phyloP scores from a whole-genome alignment of 2,797 vertebrate species.

The Synanceia verrucosa region DNA sequence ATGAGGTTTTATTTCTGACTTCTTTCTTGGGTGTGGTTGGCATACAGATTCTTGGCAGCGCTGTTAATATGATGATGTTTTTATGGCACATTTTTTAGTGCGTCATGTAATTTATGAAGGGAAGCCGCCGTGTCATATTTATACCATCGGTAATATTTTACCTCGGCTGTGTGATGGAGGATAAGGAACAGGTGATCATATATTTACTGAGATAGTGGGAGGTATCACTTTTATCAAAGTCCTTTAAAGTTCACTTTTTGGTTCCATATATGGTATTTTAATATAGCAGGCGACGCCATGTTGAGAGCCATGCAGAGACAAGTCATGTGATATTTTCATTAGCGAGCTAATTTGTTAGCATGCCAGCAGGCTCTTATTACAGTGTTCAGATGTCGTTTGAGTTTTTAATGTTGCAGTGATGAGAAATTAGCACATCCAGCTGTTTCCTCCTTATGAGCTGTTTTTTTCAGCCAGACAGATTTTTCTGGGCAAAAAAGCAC shows the following conservation, averaged over 20 bases:
- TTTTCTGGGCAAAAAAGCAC: too few relatives aligned
- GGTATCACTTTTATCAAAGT: constrained; percentile 4
- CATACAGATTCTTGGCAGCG: constrained; percentile 4
- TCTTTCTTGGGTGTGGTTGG: not conserved
- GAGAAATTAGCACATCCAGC: not conserved
- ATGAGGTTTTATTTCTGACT: too few relatives aligned
- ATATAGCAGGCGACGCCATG: not conserved
- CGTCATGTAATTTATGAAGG: constrained; percentile 31
- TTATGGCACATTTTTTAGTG: constrained; percentile 29
- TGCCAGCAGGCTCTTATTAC: not conserved
- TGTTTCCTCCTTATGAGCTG: not conserved
- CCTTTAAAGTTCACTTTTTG: not conserved
- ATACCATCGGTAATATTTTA: constrained; percentile 37
- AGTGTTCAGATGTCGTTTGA: not conserved
- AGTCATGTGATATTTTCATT: not conserved
- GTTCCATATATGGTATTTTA: too few relatives aligned
- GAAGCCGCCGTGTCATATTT: constrained; percentile 29
- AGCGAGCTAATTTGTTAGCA: not conserved
- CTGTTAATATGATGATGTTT: constrained; percentile 25
- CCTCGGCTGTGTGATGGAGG: constrained; percentile 22
- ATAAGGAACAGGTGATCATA: constrained; percentile 45
- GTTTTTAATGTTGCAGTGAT: too few relatives aligned
- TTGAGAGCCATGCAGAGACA: not conserved
- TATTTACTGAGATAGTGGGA: constrained; percentile 22
- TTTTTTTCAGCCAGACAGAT: not conserved